Evolutionary conservation across 2,797 vertebrate genomes (phyloP).

Genomic region (Sylvia borin): DNA sequence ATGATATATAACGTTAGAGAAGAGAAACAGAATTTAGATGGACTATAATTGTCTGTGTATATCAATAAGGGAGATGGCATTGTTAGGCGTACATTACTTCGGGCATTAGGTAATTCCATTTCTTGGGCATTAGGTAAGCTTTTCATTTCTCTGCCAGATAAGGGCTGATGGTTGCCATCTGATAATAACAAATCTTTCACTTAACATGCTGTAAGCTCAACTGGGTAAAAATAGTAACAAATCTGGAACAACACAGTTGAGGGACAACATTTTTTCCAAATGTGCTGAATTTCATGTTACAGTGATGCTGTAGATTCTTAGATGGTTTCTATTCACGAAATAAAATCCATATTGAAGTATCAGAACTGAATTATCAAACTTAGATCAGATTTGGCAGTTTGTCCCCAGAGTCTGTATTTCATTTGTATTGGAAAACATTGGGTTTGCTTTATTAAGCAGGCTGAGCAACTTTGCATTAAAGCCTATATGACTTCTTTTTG

Average conservation of each 20-base stretch:
- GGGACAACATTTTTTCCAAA: not conserved
- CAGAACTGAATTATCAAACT: not conserved
- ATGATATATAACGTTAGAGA: not conserved
- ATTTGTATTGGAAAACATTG: not conserved
- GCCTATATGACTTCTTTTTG: not conserved
- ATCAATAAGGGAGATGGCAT: not conserved
- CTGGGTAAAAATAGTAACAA: constrained; percentile 22
- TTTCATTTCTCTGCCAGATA: not conserved
- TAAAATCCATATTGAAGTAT: not conserved
- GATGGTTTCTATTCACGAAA: not conserved
- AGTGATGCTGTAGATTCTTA: not conserved
- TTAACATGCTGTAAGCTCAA: not conserved
- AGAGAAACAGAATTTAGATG: not conserved
- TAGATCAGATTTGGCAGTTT: not conserved
- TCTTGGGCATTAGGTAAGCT: constrained; percentile 22
- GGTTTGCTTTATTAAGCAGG: not conserved
- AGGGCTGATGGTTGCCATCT: not conserved
- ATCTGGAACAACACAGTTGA: not conserved
- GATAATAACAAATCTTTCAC: not conserved
- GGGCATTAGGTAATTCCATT: constrained; percentile 7
- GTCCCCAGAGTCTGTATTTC: not conserved
- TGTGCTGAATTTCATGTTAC: not conserved
- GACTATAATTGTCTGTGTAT: not conserved
- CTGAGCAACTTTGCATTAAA: not conserved
- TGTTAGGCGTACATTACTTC: not conserved